These are phyloP conservation scores for Tinamus major DNA, from an alignment of 2,797 vertebrate genomes.

Conservation along the genomic window DNA sequence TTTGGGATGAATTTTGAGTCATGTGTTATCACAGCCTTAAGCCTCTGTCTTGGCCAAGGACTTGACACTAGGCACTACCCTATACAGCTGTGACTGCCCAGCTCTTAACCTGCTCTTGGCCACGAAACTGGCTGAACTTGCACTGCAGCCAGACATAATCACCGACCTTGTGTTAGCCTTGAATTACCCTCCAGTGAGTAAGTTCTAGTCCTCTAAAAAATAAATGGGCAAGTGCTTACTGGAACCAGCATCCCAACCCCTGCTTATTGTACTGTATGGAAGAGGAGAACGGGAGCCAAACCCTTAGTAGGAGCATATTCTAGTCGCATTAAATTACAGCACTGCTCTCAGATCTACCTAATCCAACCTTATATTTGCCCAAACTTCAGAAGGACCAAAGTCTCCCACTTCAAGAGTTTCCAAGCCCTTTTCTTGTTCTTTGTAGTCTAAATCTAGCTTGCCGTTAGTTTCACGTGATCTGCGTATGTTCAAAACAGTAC, in stretches of 20 bases:
- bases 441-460: too few relatives aligned
- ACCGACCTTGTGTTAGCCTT: slow-evolving; percentile 24
- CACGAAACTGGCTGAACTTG: not conserved
- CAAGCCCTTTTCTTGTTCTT: not conserved
- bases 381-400: not conserved
- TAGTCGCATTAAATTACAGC: not conserved
- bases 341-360: not conserved
- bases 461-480: too few relatives aligned
- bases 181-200: slow-evolving; percentile 14
- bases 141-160: slow-evolving; percentile 28
- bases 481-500: too few relatives aligned
- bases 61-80: not conserved
- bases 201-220: slow-evolving; percentile 16
- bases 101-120: not conserved
- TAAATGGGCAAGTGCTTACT: slow-evolving; percentile 29
- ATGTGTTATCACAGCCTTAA: not conserved
- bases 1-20: not conserved
- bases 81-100: not conserved
- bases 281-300: not conserved
- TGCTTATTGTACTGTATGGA: not conserved
- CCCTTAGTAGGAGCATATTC: not conserved
- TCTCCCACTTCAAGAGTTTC: not conserved
- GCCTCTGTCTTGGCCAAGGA: not conserved
- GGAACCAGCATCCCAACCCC: slow-evolving; percentile 39
- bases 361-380: not conserved